Evolutionary conservation across 2,888 invertebrate genomes (phyloP), one percentile per base, ranked within the genome.

Genomic region (Coremacera marginata): DNA sequence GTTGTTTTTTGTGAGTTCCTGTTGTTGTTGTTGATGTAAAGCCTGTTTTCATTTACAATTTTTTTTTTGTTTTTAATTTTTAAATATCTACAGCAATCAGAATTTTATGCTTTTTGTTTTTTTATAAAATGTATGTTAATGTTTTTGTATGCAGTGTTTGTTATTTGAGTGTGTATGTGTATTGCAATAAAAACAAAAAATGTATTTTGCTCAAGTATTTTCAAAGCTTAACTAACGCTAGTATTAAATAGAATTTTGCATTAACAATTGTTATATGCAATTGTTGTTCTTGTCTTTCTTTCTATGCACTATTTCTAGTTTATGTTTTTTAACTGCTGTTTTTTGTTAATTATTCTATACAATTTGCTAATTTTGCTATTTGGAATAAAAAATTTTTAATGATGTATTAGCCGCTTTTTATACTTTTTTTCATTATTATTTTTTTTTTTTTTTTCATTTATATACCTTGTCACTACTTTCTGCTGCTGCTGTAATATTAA

Each of bases 261-360:
- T 49, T 51, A 27, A 52, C 11, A 27, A 16, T 52, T 22, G 19
- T 55, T 57, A 31, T n/a, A n/a, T n/a, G n/a, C n/a, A n/a, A n/a
- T n/a, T n/a, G n/a, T 55, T 57, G 8, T 52, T 51, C 16, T 52
- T 63, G 67, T 72, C 76, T 62, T 34, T n/a, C 19, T 31, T 70
- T 49, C n/a, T 11, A 34, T 65, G n/a, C 9, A 11, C 37, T 25
- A 27, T 62, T 70, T 51, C 62, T 60, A n/a, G 52, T 72, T 57
- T 34, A 65, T 72, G 31, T 68, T 16, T 16, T 67, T 44, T 44
- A 31, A 52, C 27, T 67, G 62, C n/a, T 49, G 31, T 31, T 49
- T 70, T 67, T 57, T 44, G 76, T 78, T 81, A 78, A 77, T 79
- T 77, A 78, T 77, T 80, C 57, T 77, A 63, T 75, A 68, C 70